Evolutionary conservation across 2,797 vertebrate genomes (phyloP), one percentile per base, ranked within the genome.

Genomic region (Brotogeris chrysoptera): DNA sequence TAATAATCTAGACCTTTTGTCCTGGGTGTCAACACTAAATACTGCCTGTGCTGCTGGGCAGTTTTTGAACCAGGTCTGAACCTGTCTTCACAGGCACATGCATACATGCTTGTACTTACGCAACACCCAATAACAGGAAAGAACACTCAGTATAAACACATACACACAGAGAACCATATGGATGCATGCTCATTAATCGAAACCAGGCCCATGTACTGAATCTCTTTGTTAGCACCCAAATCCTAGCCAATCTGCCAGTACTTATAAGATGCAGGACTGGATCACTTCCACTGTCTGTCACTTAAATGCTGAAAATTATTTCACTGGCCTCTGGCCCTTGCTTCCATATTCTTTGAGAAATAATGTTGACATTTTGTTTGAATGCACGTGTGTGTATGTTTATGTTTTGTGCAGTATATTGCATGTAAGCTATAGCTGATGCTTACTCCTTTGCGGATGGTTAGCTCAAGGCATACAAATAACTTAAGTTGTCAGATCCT

Each of bases 281-380:
- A 57, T 86, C 20, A 74, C n/a, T 85, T 95, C 88, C 94, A 87
- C 65, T 90, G 86, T 93, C 93, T 97, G 83, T 78, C 92, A 74
- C 88, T 82, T 93, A 80, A 80, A 91, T 96, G 65, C 57, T 70
- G 55, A 90, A 47, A 90, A 93, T 79, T 52, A 32, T 81, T 92
- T 96, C 2, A 19, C 86, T 97, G 90, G 86, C 64, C 94, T 73
- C 64, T 59, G 19, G 86, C 69, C 69, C 53, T 49, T 50, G 39
- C 38, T 90, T 50, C 57, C 60, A 23, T 78, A 49, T 57, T 80
- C 50, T 90, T 63, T 86, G 63, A 80, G 43, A 81, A 94, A 92
- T 6, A 80, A n/a, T 73, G 78, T 3, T 77, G 83, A 41, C 13
- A 2, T 94, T 92, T 92, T 86, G 15, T 73, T 74, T 60, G 70